Evolutionary conservation across 2,113 vertebrate species (phyloP), one percentile per base, ranked within the genome.

Genomic region (Equus przewalskii): DNA sequence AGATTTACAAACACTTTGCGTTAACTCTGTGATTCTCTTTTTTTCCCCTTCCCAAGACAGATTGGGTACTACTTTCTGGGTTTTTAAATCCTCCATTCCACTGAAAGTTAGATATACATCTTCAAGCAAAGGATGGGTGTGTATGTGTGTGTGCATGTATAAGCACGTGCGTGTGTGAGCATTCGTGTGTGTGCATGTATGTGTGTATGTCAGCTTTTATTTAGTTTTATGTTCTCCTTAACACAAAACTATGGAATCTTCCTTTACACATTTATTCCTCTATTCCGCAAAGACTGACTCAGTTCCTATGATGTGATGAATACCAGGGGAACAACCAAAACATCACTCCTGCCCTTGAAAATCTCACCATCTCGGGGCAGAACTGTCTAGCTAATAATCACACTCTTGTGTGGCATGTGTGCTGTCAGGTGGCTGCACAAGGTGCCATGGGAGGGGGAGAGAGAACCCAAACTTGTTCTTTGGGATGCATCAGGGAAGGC

Each of bases 101-200:
- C 56, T 81, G 83, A 86, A 89, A 97, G 51, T 89, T 76, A 81
- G 60, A 72, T 7, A 86, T 90, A 21, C 24, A 14, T 73, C 80
- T 86, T 83, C 67, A 94, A 90, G 33, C 30, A 44, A 92, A 15
- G 22, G 33, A 33, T 56, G 58, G 13, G 14, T 14, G 16, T 82
- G 11, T 79, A 3, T 56, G 8, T 73, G 62, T 49, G 6, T 79
- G 78, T 54, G 60, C 6, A 22, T 16, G 1, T 64, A 1, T 28
- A 24, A 46, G 4, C 22, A 19, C 5, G 33, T 46, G 4, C 58
- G 9, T 8, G 1, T 49, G 7, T 92, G 6, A 73, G 9, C 49
- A 15, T 41, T 78, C 26, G 7, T 16, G 7, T 60, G 10, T 60
- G 7, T 64, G 6, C 21, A n/a, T 41, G 5, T 30, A 11, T 21